Evolutionary conservation across 2,797 vertebrate genomes (phyloP).

Genomic region (Galagoides demidoff): DNA sequence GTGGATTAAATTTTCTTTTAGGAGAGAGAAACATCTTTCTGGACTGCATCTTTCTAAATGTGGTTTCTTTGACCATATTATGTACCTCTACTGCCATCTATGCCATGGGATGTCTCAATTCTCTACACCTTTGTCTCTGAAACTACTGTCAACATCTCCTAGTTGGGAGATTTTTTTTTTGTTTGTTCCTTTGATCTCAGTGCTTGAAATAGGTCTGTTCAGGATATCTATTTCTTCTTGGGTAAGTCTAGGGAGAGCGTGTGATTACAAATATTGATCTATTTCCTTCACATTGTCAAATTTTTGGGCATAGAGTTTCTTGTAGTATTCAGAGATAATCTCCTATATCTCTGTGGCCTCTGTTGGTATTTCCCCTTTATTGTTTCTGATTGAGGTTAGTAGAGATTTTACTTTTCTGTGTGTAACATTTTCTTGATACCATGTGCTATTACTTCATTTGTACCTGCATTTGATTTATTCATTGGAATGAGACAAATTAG

Average conservation of each 20-base stretch:
- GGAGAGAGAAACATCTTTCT: not conserved
- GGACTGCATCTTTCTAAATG: not conserved
- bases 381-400: too few relatives aligned
- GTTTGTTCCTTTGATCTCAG: too few relatives aligned
- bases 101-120: not conserved
- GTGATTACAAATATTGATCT: too few relatives aligned
- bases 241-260: too few relatives aligned
- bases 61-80: not conserved
- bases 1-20: not conserved
- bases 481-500: not conserved
- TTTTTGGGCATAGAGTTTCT: too few relatives aligned
- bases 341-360: too few relatives aligned
- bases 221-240: too few relatives aligned
- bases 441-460: not conserved
- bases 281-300: too few relatives aligned
- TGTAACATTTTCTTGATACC: not conserved
- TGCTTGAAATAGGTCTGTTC: too few relatives aligned
- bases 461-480: not conserved
- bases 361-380: too few relatives aligned
- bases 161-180: not conserved
- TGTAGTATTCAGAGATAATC: too few relatives aligned
- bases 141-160: not conserved
- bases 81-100: not conserved
- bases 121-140: not conserved
- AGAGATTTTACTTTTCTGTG: too few relatives aligned